Conservation (phyloP, 2,797 vertebrate genomes). For the Gambusia yucatana region DNA sequence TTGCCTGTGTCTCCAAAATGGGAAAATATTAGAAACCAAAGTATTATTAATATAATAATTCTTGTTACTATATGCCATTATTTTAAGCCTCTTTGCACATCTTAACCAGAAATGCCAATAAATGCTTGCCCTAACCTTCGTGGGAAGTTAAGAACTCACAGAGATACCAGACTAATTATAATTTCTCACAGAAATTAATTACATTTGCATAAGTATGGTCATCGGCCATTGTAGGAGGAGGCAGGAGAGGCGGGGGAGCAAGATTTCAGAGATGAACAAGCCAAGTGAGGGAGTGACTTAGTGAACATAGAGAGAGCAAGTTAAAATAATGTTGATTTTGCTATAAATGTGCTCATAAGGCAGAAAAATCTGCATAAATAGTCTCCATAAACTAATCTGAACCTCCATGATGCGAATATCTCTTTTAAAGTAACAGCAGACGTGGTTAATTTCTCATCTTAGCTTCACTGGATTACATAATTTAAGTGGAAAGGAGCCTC, state of each 20-base stretch:
- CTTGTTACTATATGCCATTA: background rate
- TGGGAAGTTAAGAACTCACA: background rate
- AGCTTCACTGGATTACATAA: slow-evolving; percentile 19
- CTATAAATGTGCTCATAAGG: background rate
- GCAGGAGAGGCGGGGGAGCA: background rate
- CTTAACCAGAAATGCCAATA: background rate
- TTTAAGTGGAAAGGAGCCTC: slow-evolving; percentile 12
- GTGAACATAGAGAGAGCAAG: background rate
- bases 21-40: background rate
- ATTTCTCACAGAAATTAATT: background rate
- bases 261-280: slow-evolving; percentile 2
- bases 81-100: background rate
- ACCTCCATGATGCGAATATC: background rate
- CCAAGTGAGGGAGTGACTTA: background rate
- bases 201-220: background rate
- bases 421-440: slow-evolving; percentile 9
- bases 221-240: background rate
- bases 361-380: background rate
- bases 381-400: background rate
- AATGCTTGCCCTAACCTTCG: background rate
- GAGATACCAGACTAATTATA: background rate
- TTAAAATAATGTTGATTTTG: slow-evolving; percentile 3
- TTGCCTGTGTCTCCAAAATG: background rate
- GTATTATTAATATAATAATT: background rate
- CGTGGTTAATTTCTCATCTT: slow-evolving; percentile 10